Base-by-base conservation (phyloP, 2,113 vertebrate genomes). In the Choloepus hoffmanni region DNA sequence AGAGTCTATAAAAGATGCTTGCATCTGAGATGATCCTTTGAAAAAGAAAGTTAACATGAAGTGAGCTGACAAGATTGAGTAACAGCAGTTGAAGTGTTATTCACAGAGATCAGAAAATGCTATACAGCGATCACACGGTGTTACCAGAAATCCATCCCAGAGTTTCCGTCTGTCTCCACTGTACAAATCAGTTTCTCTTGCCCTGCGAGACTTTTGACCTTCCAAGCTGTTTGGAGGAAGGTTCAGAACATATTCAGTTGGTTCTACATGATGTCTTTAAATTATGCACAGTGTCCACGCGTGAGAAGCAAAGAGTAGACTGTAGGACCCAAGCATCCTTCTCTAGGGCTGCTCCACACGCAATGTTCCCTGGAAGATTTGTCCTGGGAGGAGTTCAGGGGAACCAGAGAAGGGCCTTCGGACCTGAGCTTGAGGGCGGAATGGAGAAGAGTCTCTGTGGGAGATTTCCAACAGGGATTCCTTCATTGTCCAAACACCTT, bases 121-220 rank as follows among this genome's bases (percentile, higher is more conserved):
- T 50, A 5, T 8, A 5, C 11, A 2, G 19, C 0, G 1, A 50
- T 65, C 53, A 33, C 72, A 1, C 11, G 1, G 0, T 0, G 0
- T 50, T 48, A 30, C 62, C 84, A 13, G 79, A 85, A 85, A 89
- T 55, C 79, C 90, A 4, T 19, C 76, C 85, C 67, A 0, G 1
- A 21, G 43, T 16, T 67, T 50, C 19, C 0, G 0, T n/a, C 5
- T 6, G 55, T 8, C 33, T 86, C 43, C 50, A 18, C 23, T 13
- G 55, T 14, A 82, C 62, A 63, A 8, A 50, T 68, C 85, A 63
- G 40, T 28, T 60, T 30, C 30, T 50, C 55, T 88, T 16, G 21
- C 45, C 23, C 13, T 6, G 26, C 7, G 24, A 50, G 45, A 67
- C 77, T 68, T 50, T 72, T 36, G 30, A 33, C 33, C 19, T 12